Conservation (phyloP, 2,888 invertebrate species). For the Apotomis turbidana region DNA sequence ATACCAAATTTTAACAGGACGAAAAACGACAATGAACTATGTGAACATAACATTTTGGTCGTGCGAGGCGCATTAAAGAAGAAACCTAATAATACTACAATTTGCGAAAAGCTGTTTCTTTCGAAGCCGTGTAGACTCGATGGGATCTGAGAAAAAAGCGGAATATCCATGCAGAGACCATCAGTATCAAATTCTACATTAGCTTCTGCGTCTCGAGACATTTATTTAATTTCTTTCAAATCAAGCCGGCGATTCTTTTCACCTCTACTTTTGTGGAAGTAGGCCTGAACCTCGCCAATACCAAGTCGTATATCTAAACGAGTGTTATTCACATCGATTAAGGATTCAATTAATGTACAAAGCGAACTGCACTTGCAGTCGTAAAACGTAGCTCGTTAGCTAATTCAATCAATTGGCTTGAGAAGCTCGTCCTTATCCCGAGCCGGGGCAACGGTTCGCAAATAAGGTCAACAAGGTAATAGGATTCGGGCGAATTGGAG, state of each 20-base stretch:
- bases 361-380: conserved; percentile 37
- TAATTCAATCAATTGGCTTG: conserved; percentile 40
- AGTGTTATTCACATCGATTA: neutral
- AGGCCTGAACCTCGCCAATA: neutral
- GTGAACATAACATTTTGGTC: too few species aligned
- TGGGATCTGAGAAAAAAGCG: too few species aligned
- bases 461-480: conserved; percentile 55
- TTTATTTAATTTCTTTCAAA: too few species aligned
- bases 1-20: too few species aligned
- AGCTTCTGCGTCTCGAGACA: neutral
- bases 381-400: conserved; percentile 31
- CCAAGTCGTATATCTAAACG: neutral
- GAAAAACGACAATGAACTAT: too few species aligned
- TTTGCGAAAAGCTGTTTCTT: too few species aligned
- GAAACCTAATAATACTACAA: too few species aligned
- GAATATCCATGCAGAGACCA: too few species aligned
- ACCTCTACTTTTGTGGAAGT: neutral
- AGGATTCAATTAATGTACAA: conserved; percentile 10
- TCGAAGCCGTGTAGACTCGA: too few species aligned
- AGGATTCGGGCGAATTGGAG: conserved; percentile 42
- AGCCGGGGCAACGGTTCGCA: conserved; percentile 48
- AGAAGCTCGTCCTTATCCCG: conserved; percentile 36
- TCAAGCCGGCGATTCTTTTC: neutral
- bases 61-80: too few species aligned
- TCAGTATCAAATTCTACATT: too few species aligned